Evolutionary conservation across 2,113 vertebrate species (phyloP).

Genomic region (Bubo bubo): DNA sequence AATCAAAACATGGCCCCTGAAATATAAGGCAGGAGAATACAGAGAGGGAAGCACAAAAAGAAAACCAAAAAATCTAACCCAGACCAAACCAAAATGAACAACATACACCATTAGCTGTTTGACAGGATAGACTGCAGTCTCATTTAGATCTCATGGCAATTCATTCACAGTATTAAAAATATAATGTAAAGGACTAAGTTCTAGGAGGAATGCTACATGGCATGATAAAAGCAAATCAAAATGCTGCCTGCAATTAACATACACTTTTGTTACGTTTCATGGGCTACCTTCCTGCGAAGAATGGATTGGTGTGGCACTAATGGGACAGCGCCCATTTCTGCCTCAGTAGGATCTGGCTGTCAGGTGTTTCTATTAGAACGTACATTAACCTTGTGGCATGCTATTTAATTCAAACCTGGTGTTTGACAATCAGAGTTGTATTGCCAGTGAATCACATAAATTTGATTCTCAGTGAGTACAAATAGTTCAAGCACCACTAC

Average conservation of each 20-base stretch:
- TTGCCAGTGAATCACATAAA: background rate
- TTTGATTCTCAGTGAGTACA: background rate
- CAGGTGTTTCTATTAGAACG: background rate
- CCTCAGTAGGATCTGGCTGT: background rate
- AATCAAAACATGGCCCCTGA: background rate
- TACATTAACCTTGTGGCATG: background rate
- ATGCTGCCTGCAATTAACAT: background rate
- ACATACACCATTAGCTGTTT: rapidly evolving
- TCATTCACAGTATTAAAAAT: background rate
- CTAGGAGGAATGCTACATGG: background rate
- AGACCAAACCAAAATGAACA: rapidly evolving
- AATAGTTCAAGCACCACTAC: background rate
- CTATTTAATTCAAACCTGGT: background rate
- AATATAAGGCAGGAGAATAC: background rate
- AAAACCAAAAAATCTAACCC: no score
- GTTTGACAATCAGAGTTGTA: background rate
- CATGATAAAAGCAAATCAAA: background rate
- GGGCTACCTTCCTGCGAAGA: background rate
- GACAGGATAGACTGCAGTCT: background rate
- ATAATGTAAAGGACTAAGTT: background rate
- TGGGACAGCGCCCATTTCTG: background rate
- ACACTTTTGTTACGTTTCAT: background rate
- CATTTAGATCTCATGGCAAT: background rate
- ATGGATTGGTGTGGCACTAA: background rate
- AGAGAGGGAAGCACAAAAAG: background rate